Conservation (phyloP, 2,113 vertebrate genomes). For the Caranx ignobilis region DNA sequence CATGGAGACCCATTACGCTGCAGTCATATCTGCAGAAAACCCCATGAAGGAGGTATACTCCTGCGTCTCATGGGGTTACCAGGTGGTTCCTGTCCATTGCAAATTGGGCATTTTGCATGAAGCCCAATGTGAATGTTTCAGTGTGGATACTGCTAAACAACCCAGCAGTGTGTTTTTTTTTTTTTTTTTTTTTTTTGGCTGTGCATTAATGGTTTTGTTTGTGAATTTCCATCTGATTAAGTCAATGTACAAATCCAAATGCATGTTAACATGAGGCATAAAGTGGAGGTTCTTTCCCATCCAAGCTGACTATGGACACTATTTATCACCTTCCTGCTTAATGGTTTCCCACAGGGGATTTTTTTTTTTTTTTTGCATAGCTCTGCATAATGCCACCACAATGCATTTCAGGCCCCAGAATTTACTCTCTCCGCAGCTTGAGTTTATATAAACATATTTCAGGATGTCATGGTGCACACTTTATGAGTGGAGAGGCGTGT, state of each 20-base stretch:
- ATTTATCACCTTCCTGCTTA: constrained; percentile 39
- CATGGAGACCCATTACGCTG: background rate
- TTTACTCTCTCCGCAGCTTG: constrained; percentile 38
- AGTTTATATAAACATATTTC: constrained; percentile 62
- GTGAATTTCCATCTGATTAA: constrained; percentile 13
- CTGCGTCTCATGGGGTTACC: background rate
- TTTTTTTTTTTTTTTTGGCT: background rate
- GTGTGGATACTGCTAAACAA: background rate
- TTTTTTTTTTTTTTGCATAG: constrained; percentile 37
- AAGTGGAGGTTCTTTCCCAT: constrained; percentile 21
- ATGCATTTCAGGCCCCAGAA: constrained; percentile 26
- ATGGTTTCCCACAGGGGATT: constrained; percentile 22
- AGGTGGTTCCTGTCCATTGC: background rate
- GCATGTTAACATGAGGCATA: constrained; percentile 7
- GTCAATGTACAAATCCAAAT: constrained; percentile 6
- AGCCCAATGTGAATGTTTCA: background rate
- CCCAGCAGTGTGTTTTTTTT: background rate
- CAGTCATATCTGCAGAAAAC: background rate
- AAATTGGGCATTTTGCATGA: constrained; percentile 11
- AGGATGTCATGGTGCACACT: constrained; percentile 37
- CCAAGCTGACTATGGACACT: constrained; percentile 10
- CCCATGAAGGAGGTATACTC: background rate
- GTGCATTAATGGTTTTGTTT: background rate
- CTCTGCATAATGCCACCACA: constrained; percentile 21
- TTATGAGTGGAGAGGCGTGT: constrained; percentile 49